phyloP scores from a whole-genome alignment of 2,888 invertebrate genomes.

The Kryphioiulus occultus region DNA sequence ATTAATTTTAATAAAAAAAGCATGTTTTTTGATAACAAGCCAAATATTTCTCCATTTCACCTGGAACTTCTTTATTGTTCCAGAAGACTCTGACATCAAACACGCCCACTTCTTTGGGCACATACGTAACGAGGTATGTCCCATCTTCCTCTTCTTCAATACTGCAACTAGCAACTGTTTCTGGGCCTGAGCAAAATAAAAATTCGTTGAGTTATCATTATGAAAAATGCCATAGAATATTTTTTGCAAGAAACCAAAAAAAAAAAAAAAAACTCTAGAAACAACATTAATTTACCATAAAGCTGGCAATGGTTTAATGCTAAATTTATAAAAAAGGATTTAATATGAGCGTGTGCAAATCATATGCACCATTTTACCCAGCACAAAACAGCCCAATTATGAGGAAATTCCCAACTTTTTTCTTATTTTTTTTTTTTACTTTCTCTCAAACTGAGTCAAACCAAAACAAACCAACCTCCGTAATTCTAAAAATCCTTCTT shows the following conservation, averaged over 20 bases:
- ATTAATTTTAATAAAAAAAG: neutral
- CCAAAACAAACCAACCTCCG: no score
- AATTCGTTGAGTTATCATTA: neutral
- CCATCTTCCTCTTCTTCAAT: slow-evolving; percentile 67
- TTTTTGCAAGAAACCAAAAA: no score
- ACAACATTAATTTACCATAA: neutral
- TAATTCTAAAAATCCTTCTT: no score
- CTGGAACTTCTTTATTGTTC: slow-evolving; percentile 66
- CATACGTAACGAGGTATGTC: slow-evolving; percentile 88
- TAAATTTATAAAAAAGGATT: no score
- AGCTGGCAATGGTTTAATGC: neutral
- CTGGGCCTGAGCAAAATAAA: slow-evolving; percentile 65
- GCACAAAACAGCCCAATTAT: no score
- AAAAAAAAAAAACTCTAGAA: neutral
- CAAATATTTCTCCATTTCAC: slow-evolving; percentile 57
- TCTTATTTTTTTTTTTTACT: no score
- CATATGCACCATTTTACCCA: no score
- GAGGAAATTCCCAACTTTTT: no score
- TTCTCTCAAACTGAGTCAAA: no score
- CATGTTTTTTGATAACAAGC: neutral
- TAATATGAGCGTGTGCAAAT: no score
- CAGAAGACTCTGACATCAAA: slow-evolving; percentile 86
- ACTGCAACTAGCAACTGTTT: slow-evolving; percentile 68
- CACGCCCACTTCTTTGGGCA: slow-evolving; percentile 88
- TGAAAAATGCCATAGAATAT: no score